Percentiles rank a stretch among this genome's conserved stretches.
These are phyloP conservation scores for Eptesicus fuscus DNA, from an alignment of 2,113 vertebrate genomes.

Conservation along the genomic window DNA sequence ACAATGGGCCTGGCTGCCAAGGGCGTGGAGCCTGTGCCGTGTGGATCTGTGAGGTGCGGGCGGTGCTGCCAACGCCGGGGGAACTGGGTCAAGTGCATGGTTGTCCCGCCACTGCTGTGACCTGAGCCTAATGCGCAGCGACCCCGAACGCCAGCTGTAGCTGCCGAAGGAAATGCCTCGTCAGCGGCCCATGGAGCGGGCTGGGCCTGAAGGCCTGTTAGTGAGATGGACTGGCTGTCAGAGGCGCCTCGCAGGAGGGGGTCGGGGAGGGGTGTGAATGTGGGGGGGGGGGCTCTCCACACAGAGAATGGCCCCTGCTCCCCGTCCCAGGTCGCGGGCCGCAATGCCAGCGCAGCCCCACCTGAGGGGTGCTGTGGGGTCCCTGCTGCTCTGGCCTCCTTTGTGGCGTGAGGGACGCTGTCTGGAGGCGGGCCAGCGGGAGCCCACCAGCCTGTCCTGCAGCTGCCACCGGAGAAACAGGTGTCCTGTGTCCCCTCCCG, in stretches of 20 bases:
- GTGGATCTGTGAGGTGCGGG: not conserved
- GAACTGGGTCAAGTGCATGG: not conserved
- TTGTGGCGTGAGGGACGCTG: not conserved
- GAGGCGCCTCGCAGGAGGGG: constrained; percentile 26
- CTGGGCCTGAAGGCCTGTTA: not conserved
- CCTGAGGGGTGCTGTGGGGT: not conserved
- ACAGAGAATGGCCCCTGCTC: not conserved
- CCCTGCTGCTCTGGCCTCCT: not conserved
- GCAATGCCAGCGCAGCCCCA: constrained; percentile 39
- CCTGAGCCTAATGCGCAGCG: not conserved
- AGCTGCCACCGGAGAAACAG: constrained; percentile 42
- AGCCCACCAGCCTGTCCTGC: not conserved
- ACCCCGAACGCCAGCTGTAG: not conserved
- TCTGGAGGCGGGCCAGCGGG: not conserved
- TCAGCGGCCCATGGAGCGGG: not conserved
- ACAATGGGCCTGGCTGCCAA: not conserved
- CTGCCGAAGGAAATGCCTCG: constrained; percentile 32
- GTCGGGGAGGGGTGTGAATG: constrained; percentile 40
- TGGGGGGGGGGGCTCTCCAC: not conserved
- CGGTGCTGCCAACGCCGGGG: not conserved
- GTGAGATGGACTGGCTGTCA: constrained; percentile 41
- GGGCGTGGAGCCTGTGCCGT: not conserved
- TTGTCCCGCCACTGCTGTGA: not conserved
- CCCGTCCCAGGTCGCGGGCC: not conserved
- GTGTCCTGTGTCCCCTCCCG: not conserved